A percentile compares a stretch with the other conserved stretches of the same genome.
Evolutionary conservation across 1,140 invertebrate species (phyloP).

Genomic region (Drosophila elegans): DNA sequence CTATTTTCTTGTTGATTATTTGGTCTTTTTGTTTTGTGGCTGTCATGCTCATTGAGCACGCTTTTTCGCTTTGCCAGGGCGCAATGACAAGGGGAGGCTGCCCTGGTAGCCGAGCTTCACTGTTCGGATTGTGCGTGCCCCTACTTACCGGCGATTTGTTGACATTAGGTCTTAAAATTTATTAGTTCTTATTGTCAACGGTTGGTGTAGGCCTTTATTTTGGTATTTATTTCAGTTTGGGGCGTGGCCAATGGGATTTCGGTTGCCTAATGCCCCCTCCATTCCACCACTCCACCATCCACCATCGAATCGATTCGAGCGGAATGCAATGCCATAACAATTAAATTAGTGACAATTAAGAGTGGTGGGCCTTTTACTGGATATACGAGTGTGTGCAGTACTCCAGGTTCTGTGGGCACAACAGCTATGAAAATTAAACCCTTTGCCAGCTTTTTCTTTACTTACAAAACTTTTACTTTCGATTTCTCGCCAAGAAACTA

Average conservation of each 20-base stretch:
- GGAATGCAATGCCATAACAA: conserved; percentile 35
- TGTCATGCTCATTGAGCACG: conserved; percentile 74
- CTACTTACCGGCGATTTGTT: conserved; percentile 59
- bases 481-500: background rate
- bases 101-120: conserved; percentile 19
- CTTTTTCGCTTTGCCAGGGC: conserved; percentile 8
- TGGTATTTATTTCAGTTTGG: background rate
- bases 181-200: conserved; percentile 75
- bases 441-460: background rate
- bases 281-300: background rate
- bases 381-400: background rate
- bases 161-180: conserved; percentile 78
- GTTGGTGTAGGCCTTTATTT: conserved; percentile 5
- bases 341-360: conserved; percentile 26
- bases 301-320: conserved; percentile 4
- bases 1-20: conserved; percentile 6
- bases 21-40: conserved; percentile 20
- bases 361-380: conserved; percentile 1
- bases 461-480: background rate
- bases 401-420: background rate
- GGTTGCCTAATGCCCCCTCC: conserved; percentile 22
- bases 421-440: background rate
- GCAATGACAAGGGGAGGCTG: conserved; percentile 8
- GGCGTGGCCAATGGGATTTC: conserved; percentile 51
- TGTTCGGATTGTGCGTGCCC: conserved; percentile 34